These are phyloP conservation scores for Schrankia costaestrigalis DNA, from an alignment of 2,888 invertebrate genomes.

Conservation along the genomic window DNA sequence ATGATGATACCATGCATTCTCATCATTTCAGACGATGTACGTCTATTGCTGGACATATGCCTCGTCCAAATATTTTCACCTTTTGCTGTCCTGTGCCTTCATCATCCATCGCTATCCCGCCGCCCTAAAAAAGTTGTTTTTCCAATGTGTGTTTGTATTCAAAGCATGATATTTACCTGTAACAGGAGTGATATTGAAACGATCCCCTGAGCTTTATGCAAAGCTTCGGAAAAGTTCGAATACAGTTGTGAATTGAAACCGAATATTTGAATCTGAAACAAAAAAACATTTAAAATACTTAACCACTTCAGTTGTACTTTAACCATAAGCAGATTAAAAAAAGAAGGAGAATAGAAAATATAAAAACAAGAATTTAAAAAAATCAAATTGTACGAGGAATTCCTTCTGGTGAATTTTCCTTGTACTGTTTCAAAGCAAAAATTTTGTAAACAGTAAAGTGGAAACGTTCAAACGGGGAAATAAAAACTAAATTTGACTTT, in stretches of 20 bases:
- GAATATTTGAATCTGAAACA: constrained; percentile 96
- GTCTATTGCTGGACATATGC: no score
- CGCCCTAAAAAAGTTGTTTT: no score
- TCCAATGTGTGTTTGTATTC: no score
- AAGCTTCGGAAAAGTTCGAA: constrained; percentile 96
- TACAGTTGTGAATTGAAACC: constrained; percentile 99
- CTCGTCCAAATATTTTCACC: no score
- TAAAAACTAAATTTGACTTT: constrained; percentile 1
- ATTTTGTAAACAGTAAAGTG: background rate
- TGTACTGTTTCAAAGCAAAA: background rate
- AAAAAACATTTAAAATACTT: constrained; percentile 27
- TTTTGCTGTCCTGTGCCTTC: no score
- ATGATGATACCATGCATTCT: no score
- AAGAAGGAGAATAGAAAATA: no score
- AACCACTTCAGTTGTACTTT: background rate
- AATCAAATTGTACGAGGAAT: no score
- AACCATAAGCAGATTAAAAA: no score
- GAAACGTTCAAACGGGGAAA: constrained; percentile 3
- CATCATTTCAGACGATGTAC: no score
- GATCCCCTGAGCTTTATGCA: constrained; percentile 96
- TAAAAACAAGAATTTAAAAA: no score
- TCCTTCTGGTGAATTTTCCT: background rate
- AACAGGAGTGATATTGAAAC: constrained; percentile 96
- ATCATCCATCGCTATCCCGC: no score
- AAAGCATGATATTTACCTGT: constrained; percentile 84